A percentile compares a stretch with the other conserved stretches of the same genome.
Evolutionary conservation across 2,888 invertebrate species (phyloP).

Genomic region (Crepidodera aurea): DNA sequence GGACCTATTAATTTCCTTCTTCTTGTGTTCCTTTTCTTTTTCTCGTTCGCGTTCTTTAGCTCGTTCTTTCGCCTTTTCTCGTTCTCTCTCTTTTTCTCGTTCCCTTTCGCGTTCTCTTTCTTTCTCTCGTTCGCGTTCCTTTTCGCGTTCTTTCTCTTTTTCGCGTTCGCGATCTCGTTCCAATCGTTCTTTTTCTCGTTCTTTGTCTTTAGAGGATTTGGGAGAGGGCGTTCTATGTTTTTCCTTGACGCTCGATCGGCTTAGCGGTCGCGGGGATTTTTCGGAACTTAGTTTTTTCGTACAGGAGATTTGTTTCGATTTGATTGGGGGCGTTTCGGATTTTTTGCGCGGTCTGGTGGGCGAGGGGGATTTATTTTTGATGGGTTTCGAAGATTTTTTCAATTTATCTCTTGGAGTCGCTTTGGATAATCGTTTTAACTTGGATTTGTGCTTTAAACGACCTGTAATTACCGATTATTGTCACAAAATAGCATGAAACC

Average conservation of each 20-base stretch:
- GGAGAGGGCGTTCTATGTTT: constrained; percentile 60
- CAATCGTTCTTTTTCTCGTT: constrained; percentile 57
- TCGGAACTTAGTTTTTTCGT: constrained; percentile 50
- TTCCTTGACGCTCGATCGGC: constrained; percentile 54
- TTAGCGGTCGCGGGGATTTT: constrained; percentile 55
- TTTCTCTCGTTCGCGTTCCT: constrained; percentile 65
- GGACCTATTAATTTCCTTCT: constrained; percentile 51
- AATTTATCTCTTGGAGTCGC: constrained; percentile 60
- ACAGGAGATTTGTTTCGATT: constrained; percentile 49
- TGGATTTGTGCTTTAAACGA: constrained; percentile 63
- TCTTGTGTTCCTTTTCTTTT: constrained; percentile 56
- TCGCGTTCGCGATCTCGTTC: constrained; percentile 57
- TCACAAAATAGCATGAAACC: no score
- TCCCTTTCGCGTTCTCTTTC: constrained; percentile 60
- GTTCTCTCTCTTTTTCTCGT: constrained; percentile 57
- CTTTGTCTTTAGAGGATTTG: constrained; percentile 54
- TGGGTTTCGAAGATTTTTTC: constrained; percentile 50
- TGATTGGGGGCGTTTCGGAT: constrained; percentile 59
- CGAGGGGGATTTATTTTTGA: constrained; percentile 56
- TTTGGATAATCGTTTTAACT: constrained; percentile 61
- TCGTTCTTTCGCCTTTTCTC: constrained; percentile 54
- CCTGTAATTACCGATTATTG: no score
- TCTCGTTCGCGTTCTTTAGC: constrained; percentile 58
- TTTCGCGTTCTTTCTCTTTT: constrained; percentile 58
- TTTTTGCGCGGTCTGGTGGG: constrained; percentile 53